Base-by-base conservation (phyloP, 2,797 vertebrate genomes). In the Salarias fasciatus region DNA sequence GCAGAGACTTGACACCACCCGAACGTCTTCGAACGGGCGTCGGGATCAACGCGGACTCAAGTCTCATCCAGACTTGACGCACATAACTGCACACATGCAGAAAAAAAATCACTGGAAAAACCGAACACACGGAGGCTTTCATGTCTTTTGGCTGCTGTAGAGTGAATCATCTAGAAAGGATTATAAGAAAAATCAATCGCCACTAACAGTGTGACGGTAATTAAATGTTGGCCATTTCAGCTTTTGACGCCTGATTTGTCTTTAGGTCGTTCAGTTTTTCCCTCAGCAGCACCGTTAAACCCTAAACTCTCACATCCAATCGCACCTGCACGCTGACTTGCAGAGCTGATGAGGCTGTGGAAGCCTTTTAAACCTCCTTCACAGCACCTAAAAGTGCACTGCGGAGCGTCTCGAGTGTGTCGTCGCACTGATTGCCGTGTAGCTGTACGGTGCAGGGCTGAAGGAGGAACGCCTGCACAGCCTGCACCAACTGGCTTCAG, bases 21-120 rank as follows among this genome's bases (percentile, higher is more conserved):
- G 3, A 67, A 53, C 12, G 35, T 52, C 12, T 11, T 12, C 42
- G 40, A n/a, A 52, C 37, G 37, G 6, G 24, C 38, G 44, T 30
- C 8, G 30, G 30, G 8, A 8, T 31, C 30, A 31, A 4, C 31
- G 30, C 31, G 30, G 8, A 8, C 30, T 31, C 30, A 8, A 31
- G 30, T 4, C 30, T 31, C 30, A 31, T 4, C 4, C 30, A 4
- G 8, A 31, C 30, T 31, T 31, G 31, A 31, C 12, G 15, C 41
- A 42, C 5, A 42, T n/a, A n/a, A n/a, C 5, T 13, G 8, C 30
- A 8, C 30, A 4, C 8, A 8, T 31, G 4, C 30, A 31, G 8
- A 4, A 8, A 8, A 41, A 11, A 12, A 36, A 38, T 11, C 36
- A 36, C n/a, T n/a, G n/a, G n/a, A n/a, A n/a, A n/a, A n/a, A n/a